phyloP scores from a whole-genome alignment of 2,888 invertebrate species.

The Leistus spinibarbis region DNA sequence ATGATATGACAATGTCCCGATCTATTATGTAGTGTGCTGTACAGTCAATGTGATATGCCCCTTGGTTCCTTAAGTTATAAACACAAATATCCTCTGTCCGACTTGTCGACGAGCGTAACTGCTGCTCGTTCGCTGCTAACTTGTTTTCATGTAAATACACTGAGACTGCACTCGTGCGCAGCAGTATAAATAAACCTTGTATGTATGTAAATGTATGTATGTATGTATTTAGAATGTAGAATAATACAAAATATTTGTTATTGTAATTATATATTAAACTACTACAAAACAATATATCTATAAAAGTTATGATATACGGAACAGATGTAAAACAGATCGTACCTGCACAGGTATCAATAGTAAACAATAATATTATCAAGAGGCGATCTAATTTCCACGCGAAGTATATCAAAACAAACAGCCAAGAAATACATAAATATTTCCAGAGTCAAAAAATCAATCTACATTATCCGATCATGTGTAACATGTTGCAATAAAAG shows the following conservation, averaged over 20 bases:
- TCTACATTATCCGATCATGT: constrained; percentile 51
- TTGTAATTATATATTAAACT: constrained; percentile 42
- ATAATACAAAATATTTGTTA: constrained; percentile 42
- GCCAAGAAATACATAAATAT: constrained; percentile 31
- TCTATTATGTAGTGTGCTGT: constrained; percentile 52
- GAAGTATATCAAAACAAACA: constrained; percentile 49
- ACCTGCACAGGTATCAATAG: not conserved
- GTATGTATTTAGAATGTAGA: constrained; percentile 55
- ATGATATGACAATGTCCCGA: constrained; percentile 44
- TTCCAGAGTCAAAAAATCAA: constrained; percentile 36
- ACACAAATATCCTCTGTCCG: not conserved
- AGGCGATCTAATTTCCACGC: constrained; percentile 43
- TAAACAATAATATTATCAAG: not conserved
- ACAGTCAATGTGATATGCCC: constrained; percentile 57
- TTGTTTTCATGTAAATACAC: constrained; percentile 42
- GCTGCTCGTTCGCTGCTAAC: constrained; percentile 27
- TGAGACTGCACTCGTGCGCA: constrained; percentile 45
- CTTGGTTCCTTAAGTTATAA: constrained; percentile 54
- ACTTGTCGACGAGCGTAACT: not conserved
- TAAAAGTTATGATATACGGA: constrained; percentile 22
- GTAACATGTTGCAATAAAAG: constrained; percentile 58
- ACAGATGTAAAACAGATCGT: not conserved
- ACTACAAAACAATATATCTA: constrained; percentile 41
- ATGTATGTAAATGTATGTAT: constrained; percentile 53
- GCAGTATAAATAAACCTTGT: constrained; percentile 55